These are phyloP conservation scores for Gallinago stenura DNA, from an alignment of 2,797 vertebrate species.

Conservation along the genomic window DNA sequence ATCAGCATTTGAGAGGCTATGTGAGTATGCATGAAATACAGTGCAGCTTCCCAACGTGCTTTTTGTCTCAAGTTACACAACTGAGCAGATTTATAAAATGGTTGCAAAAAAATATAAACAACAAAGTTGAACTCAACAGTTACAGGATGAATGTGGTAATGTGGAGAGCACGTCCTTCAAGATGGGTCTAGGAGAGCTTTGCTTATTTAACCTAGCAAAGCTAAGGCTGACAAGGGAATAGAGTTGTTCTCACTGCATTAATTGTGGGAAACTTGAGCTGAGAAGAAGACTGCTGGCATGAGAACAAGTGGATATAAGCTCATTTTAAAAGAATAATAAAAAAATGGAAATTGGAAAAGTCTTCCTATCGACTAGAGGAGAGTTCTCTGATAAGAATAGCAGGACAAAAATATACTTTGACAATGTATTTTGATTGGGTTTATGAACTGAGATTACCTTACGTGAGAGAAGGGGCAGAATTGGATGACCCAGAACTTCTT, in stretches of 20 bases:
- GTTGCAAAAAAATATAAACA: not conserved
- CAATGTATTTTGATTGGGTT: not conserved
- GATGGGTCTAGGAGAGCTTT: not conserved
- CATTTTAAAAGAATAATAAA: not conserved
- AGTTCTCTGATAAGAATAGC: not conserved
- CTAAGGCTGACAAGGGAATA: not conserved
- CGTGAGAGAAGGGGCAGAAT: not conserved
- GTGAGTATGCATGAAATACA: not conserved
- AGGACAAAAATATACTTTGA: not conserved
- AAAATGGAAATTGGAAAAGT: not conserved
- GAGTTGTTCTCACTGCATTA: not conserved
- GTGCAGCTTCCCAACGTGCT: not conserved
- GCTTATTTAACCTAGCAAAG: not conserved
- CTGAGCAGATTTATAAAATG: not conserved
- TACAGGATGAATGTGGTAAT: not conserved
- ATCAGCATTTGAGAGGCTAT: not conserved
- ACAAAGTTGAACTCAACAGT: not conserved
- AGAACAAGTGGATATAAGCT: not conserved
- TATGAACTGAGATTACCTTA: not conserved
- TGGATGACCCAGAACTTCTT: not conserved
- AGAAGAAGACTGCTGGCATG: not conserved
- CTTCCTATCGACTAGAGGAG: accelerated
- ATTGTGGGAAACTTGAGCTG: not conserved
- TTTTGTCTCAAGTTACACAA: not conserved
- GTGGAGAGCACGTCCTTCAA: not conserved